Evolutionary conservation across 2,113 vertebrate species (phyloP).

Genomic region (Rhineura floridana): DNA sequence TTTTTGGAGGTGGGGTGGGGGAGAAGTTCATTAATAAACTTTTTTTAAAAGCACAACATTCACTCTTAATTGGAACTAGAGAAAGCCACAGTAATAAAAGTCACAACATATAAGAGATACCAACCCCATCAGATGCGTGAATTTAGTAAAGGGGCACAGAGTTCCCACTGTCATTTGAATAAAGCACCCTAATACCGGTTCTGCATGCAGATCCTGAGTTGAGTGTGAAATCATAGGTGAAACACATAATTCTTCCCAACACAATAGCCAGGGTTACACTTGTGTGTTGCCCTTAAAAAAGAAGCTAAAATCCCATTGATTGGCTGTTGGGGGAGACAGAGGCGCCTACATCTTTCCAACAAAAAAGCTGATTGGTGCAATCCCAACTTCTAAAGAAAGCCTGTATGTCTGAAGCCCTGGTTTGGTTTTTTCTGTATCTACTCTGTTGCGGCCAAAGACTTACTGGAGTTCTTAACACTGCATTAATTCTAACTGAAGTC

Average conservation of each 20-base stretch:
- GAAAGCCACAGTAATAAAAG: conserved; percentile 63
- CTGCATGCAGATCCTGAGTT: not conserved
- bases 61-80: conserved; percentile 39
- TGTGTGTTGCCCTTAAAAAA: not conserved
- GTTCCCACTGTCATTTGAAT: conserved; percentile 47
- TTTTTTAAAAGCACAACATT: conserved; percentile 64
- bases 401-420: not conserved
- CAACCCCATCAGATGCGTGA: conserved; percentile 65
- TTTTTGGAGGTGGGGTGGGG: not conserved
- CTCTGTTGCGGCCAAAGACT: not conserved
- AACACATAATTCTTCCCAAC: not conserved
- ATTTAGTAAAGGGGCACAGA: conserved; percentile 59
- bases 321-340: not conserved
- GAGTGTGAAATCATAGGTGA: not conserved
- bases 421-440: not conserved
- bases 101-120: conserved; percentile 54
- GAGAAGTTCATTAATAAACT: conserved; percentile 44
- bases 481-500: conserved; percentile 9
- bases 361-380: not conserved
- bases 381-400: not conserved
- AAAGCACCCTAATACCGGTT: conserved; percentile 30
- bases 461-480: not conserved
- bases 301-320: not conserved
- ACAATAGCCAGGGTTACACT: not conserved
- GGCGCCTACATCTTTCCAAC: not conserved